Evolutionary conservation across 2,113 vertebrate species (phyloP).

Genomic region (Neolamprologus ventralis): DNA sequence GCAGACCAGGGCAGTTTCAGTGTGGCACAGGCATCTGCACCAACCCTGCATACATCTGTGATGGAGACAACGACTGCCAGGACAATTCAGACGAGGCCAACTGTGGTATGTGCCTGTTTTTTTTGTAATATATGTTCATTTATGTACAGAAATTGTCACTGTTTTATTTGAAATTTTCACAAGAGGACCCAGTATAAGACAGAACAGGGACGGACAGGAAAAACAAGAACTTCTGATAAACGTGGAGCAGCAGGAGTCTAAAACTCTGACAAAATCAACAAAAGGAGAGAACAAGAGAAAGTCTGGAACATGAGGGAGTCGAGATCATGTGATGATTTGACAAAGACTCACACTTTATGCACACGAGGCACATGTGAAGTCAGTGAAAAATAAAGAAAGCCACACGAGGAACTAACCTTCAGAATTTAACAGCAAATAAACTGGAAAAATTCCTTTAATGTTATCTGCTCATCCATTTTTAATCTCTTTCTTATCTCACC

Average conservation of each 20-base stretch:
- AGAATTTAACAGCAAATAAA: not conserved
- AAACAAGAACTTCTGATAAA: not conserved
- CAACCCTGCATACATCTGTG: constrained; percentile 97
- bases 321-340: not conserved
- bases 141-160: not conserved
- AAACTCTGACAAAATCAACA: not conserved
- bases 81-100: constrained; percentile 95
- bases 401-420: not conserved
- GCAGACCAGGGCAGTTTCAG: constrained; percentile 94
- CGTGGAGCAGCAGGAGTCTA: not conserved
- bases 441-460: rapidly evolving
- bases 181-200: not conserved
- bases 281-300: not conserved
- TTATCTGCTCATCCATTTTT: not conserved
- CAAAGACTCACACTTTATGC: not conserved
- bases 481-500: not conserved
- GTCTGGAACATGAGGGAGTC: not conserved
- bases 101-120: constrained; percentile 72
- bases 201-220: not conserved
- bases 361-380: not conserved
- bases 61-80: constrained; percentile 96
- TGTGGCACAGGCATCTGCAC: constrained; percentile 96
- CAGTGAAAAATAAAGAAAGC: not conserved
- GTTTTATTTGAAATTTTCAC: rapidly evolving
- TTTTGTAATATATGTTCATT: not conserved